phyloP scores from a whole-genome alignment of 1,140 invertebrate genomes.

The Holcopasites calliopsidis region DNA sequence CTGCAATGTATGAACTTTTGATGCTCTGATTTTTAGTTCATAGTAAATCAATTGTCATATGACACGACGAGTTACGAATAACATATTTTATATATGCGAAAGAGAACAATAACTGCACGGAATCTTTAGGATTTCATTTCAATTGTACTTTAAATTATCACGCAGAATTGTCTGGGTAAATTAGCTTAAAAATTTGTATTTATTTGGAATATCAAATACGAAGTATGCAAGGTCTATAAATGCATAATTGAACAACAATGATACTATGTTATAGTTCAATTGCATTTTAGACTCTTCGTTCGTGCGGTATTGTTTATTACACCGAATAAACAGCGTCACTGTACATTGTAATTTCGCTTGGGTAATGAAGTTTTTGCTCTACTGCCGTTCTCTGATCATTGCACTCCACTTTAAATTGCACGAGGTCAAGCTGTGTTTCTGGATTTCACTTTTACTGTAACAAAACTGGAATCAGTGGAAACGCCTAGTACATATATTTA shows the following conservation, averaged over 20 bases:
- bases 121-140: background rate
- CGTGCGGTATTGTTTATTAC: background rate
- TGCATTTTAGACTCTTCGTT: background rate
- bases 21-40: background rate
- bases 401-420: constrained; percentile 9
- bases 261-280: too few species aligned
- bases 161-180: too few species aligned
- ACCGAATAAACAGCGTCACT: background rate
- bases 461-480: too few species aligned
- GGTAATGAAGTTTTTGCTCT: background rate
- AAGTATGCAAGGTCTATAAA: too few species aligned
- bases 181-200: too few species aligned
- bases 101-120: background rate
- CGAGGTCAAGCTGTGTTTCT: constrained; percentile 1
- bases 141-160: too few species aligned
- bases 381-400: background rate
- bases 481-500: too few species aligned
- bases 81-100: background rate
- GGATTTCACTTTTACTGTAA: constrained; percentile 18
- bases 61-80: background rate
- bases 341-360: background rate
- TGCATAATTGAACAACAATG: too few species aligned
- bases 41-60: background rate
- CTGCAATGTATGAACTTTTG: background rate
- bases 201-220: too few species aligned